A percentile compares a stretch with the other conserved stretches of the same genome.
Evolutionary conservation across 2,888 invertebrate species (phyloP).

Genomic region (Rhimphoctona megacephalus): DNA sequence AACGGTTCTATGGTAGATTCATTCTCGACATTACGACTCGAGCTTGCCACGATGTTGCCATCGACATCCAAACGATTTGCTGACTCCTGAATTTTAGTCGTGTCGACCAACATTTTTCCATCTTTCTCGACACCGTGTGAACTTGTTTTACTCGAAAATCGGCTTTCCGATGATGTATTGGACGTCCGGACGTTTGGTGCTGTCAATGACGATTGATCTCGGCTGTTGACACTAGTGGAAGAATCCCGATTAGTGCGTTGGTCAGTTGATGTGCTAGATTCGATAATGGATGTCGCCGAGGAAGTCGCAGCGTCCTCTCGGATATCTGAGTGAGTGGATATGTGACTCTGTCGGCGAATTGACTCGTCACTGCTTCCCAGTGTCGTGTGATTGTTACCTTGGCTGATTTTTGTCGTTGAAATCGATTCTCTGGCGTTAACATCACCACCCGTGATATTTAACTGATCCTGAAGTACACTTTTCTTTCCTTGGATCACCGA

Average conservation of each 20-base stretch:
- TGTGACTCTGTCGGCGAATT: slow-evolving; percentile 37
- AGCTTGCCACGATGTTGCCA: slow-evolving; percentile 75
- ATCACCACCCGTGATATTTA: background rate
- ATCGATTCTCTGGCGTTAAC: background rate
- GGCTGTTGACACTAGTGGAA: slow-evolving; percentile 12
- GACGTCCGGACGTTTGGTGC: slow-evolving; percentile 61
- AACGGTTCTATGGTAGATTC: slow-evolving; percentile 73
- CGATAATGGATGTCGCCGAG: slow-evolving; percentile 62
- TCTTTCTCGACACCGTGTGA: slow-evolving; percentile 74
- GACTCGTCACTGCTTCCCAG: slow-evolving; percentile 17
- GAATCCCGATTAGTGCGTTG: slow-evolving; percentile 63
- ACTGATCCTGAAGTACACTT: slow-evolving; percentile 1
- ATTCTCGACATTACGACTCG: slow-evolving; percentile 74
- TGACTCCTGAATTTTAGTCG: slow-evolving; percentile 73
- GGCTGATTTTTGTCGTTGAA: background rate
- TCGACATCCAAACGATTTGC: slow-evolving; percentile 77
- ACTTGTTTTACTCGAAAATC: slow-evolving; percentile 73
- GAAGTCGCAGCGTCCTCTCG: slow-evolving; percentile 61
- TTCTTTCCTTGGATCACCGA: slow-evolving; percentile 54
- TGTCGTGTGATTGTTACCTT: background rate
- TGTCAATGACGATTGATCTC: background rate
- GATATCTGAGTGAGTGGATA: slow-evolving; percentile 55
- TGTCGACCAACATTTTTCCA: slow-evolving; percentile 75
- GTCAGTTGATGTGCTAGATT: slow-evolving; percentile 68
- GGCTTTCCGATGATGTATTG: slow-evolving; percentile 73